Evolutionary conservation across 2,113 vertebrate genomes (phyloP).

Genomic region (Hoplias malabaricus): DNA sequence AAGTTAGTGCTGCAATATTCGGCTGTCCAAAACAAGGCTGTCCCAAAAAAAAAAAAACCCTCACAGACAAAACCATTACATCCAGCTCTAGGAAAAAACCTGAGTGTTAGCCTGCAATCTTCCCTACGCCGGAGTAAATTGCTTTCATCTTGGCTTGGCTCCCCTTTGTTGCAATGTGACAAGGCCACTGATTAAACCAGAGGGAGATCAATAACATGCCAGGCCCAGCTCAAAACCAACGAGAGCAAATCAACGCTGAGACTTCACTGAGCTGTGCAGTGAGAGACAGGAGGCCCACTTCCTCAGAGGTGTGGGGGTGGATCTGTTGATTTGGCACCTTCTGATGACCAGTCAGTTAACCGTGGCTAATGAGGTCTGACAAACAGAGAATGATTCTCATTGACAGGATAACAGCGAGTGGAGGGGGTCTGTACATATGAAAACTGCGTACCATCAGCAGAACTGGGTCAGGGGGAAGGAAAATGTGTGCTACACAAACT

Average conservation of each 20-base stretch:
- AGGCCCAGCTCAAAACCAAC: constrained; percentile 68
- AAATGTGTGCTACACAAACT: constrained; percentile 12
- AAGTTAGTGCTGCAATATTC: constrained; percentile 62
- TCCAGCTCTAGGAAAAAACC: constrained; percentile 61
- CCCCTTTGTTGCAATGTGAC: constrained; percentile 79
- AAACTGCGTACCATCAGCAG: constrained; percentile 4
- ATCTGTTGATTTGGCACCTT: constrained; percentile 42
- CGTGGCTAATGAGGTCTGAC: constrained; percentile 41
- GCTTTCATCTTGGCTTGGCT: constrained; percentile 76
- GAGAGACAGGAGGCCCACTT: not conserved
- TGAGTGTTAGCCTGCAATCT: constrained; percentile 69
- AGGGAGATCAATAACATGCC: constrained; percentile 75
- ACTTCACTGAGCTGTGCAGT: constrained; percentile 54
- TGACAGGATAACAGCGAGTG: constrained; percentile 64
- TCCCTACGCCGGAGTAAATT: constrained; percentile 73
- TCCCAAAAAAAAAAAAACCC: not conserved
- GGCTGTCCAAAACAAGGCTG: constrained; percentile 38
- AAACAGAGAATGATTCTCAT: constrained; percentile 51
- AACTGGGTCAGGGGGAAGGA: constrained; percentile 25
- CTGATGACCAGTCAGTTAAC: constrained; percentile 51
- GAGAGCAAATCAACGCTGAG: constrained; percentile 65
- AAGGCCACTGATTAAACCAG: constrained; percentile 78
- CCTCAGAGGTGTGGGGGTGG: constrained; percentile 3
- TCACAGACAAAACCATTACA: constrained; percentile 30
- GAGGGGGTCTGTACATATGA: constrained; percentile 56